A percentile compares a stretch with the other conserved stretches of the same genome.
Conservation (phyloP, 2,888 invertebrate genomes). For the Apomyelois bistriatella region DNA sequence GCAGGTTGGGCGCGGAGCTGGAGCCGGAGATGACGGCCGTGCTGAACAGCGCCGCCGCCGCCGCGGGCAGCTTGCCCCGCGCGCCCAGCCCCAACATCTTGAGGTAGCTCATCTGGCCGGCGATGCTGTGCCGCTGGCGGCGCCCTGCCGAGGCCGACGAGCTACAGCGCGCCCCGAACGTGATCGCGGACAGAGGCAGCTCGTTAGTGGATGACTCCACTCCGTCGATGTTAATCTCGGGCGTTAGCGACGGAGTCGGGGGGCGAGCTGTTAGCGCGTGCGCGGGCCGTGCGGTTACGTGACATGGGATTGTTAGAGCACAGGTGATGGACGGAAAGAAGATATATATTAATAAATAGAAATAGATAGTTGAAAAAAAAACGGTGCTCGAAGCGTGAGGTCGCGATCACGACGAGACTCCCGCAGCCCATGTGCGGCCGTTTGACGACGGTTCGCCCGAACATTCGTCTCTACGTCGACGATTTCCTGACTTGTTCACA, state of each 20-base stretch:
- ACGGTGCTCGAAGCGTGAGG: constrained; percentile 40
- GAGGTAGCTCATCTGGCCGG: constrained; percentile 96
- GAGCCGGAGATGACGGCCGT: constrained; percentile 98
- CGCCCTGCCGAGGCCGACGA: constrained; percentile 67
- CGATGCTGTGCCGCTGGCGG: constrained; percentile 97
- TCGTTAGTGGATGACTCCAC: constrained; percentile 84
- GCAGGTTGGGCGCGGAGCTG: constrained; percentile 93
- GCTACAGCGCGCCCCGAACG: constrained; percentile 55
- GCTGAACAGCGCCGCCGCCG: constrained; percentile 94
- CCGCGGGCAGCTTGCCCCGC: constrained; percentile 80
- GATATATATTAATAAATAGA: constrained; percentile 41
- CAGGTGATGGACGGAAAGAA: constrained; percentile 42
- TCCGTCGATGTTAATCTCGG: constrained; percentile 61
- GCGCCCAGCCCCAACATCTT: constrained; percentile 90
- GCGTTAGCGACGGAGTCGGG: constrained; percentile 41
- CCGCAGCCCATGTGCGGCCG: constrained; percentile 34
- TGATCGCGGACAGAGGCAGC: constrained; percentile 82
- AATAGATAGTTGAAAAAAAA: too few relatives aligned
- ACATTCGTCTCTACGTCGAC: constrained; percentile 32
- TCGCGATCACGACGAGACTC: constrained; percentile 35
- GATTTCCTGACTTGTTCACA: constrained; percentile 47
- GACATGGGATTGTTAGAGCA: constrained; percentile 50
- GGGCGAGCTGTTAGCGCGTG: constrained; percentile 21
- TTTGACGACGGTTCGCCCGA: constrained; percentile 48
- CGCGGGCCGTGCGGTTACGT: constrained; percentile 43